phyloP scores from a whole-genome alignment of 2,797 vertebrate genomes.

The Aplochiton taeniatus region DNA sequence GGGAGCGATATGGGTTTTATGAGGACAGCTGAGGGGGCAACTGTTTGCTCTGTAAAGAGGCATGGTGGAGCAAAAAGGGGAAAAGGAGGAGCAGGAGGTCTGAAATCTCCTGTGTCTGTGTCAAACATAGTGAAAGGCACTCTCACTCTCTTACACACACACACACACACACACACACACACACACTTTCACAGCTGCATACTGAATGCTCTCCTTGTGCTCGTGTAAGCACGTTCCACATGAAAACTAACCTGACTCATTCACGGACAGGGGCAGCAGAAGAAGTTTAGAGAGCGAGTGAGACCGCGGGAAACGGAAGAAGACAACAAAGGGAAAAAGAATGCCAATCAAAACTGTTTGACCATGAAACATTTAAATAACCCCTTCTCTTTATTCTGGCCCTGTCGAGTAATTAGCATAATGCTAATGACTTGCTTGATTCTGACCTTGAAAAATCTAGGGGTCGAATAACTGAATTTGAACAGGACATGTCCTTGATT shows the following conservation, averaged over 20 bases:
- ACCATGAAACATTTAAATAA: no score
- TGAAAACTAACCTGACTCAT: conserved; percentile 27
- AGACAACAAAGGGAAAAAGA: neutral
- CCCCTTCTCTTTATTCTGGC: no score
- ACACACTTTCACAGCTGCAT: conserved; percentile 26
- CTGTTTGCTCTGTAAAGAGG: neutral
- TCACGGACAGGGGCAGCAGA: conserved; percentile 12
- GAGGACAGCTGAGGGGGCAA: conserved; percentile 21
- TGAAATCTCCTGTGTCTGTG: conserved; percentile 19
- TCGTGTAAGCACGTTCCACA: conserved; percentile 30
- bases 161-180: conserved; percentile 1
- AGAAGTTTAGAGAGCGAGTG: conserved; percentile 28
- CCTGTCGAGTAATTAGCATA: conserved; percentile 36
- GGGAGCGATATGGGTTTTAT: neutral
- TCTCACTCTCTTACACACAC: conserved; percentile 3
- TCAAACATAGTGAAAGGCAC: neutral
- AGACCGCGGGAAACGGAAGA: conserved; percentile 2
- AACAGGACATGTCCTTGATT: conserved; percentile 35
- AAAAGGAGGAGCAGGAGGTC: neutral
- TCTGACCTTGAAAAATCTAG: conserved; percentile 44
- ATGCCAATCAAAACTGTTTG: no score
- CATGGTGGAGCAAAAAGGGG: neutral
- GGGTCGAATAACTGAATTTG: conserved; percentile 20
- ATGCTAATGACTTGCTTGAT: conserved; percentile 30
- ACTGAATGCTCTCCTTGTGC: conserved; percentile 22